phyloP scores from a whole-genome alignment of 2,113 vertebrate species.

The Eulemur rufifrons region DNA sequence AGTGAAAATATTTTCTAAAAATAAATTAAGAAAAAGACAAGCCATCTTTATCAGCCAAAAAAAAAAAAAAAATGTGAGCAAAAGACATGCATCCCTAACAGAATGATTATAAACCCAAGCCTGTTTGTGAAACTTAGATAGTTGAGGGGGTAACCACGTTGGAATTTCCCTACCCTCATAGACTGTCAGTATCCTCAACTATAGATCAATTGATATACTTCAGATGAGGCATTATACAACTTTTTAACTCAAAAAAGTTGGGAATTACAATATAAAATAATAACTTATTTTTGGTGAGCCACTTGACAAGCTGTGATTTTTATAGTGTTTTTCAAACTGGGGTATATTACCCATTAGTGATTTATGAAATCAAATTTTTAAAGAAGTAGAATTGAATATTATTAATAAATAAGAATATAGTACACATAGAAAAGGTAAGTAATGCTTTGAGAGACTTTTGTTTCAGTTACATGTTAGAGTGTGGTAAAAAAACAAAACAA shows the following conservation, averaged over 20 bases:
- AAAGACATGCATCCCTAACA: not conserved
- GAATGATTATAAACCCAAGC: not conserved
- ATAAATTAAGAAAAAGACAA: not conserved
- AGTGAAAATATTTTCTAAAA: not conserved
- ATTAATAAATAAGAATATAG: not conserved
- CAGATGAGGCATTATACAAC: not conserved
- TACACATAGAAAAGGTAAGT: not conserved
- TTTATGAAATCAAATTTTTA: not conserved
- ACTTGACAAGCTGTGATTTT: not conserved
- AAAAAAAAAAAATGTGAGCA: not conserved
- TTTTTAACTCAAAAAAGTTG: not conserved
- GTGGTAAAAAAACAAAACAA: not conserved
- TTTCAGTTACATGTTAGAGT: not conserved
- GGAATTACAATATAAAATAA: not conserved
- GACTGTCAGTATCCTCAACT: not conserved
- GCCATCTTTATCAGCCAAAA: not conserved
- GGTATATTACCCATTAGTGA: not conserved
- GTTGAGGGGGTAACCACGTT: not conserved
- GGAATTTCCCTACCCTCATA: slow-evolving; percentile 46
- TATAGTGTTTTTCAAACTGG: not conserved
- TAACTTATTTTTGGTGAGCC: not conserved
- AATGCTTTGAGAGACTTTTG: not conserved
- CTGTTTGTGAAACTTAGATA: not conserved
- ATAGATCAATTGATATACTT: slow-evolving; percentile 27
- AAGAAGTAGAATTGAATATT: slow-evolving; percentile 19